Evolutionary conservation across 1,140 invertebrate species (phyloP).

Genomic region (Caerostris darwini): DNA sequence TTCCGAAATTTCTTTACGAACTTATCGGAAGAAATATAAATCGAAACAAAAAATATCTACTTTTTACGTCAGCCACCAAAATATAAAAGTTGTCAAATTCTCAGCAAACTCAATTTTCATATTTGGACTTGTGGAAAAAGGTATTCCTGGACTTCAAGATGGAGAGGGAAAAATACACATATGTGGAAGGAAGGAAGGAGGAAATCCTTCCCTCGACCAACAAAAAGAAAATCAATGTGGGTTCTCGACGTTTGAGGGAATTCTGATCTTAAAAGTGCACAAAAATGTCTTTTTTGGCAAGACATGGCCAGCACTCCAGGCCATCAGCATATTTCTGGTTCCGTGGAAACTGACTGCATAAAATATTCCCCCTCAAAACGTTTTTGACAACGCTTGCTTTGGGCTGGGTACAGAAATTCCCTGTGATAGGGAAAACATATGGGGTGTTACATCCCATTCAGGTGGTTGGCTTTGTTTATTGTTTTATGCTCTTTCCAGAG

Average conservation of each 20-base stretch:
- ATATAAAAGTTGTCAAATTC: slow-evolving; percentile 29
- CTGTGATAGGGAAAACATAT: slow-evolving; percentile 11
- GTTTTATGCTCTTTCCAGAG: background rate
- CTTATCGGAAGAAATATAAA: no score
- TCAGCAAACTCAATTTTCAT: slow-evolving; percentile 47
- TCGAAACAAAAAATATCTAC: no score
- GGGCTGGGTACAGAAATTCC: background rate
- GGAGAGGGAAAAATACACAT: background rate
- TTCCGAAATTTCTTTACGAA: no score
- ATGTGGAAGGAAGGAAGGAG: no score
- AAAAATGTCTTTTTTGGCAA: slow-evolving; percentile 10
- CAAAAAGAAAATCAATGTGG: slow-evolving; percentile 9
- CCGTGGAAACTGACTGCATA: background rate
- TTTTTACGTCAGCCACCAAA: no score
- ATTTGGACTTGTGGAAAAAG: background rate
- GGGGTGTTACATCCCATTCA: slow-evolving; percentile 5
- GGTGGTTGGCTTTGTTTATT: background rate
- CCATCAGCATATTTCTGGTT: slow-evolving; percentile 9
- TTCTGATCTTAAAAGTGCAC: slow-evolving; percentile 22
- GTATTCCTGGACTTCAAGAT: background rate
- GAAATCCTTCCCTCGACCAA: background rate
- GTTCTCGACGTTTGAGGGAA: background rate
- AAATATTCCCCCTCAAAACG: slow-evolving; percentile 9
- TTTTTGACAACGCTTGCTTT: slow-evolving; percentile 35
- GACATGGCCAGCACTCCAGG: slow-evolving; percentile 9